Evolutionary conservation across 1,140 invertebrate species (phyloP).

Genomic region (Bemisia tabaci): DNA sequence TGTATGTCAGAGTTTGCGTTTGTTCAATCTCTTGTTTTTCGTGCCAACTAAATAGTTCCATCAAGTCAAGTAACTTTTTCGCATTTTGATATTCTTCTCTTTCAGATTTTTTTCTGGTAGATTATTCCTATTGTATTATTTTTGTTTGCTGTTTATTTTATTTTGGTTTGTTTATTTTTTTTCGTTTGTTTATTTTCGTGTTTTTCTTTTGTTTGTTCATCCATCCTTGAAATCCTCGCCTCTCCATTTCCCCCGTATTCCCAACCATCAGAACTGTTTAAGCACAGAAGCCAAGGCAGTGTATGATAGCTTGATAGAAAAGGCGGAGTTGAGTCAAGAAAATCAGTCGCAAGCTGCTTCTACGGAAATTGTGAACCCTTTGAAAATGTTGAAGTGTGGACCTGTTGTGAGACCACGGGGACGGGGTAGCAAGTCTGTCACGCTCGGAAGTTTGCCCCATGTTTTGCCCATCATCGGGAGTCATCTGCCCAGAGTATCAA

Average conservation of each 20-base stretch:
- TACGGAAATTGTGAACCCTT: constrained; percentile 38
- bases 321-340: background rate
- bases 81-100: too few species aligned
- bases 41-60: too few species aligned
- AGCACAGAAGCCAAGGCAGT: constrained; percentile 77
- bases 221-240: constrained; percentile 5
- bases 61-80: too few species aligned
- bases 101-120: too few species aligned
- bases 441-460: background rate
- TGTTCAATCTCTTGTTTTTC: too few species aligned
- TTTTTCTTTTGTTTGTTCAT: constrained; percentile 29
- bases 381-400: constrained; percentile 53
- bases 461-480: background rate
- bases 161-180: constrained; percentile 26
- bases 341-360: constrained; percentile 25
- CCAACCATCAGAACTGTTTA: constrained; percentile 45
- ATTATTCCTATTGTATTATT: too few species aligned
- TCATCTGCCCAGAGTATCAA: background rate
- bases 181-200: constrained; percentile 25
- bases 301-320: constrained; percentile 78
- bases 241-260: background rate
- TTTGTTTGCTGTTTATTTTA: too few species aligned
- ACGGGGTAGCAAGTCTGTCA: constrained; percentile 38
- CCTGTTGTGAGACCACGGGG: constrained; percentile 43
- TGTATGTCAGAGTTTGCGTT: too few species aligned